Conservation (phyloP, 2,888 invertebrate species). For the Leptinotarsa juncta region DNA sequence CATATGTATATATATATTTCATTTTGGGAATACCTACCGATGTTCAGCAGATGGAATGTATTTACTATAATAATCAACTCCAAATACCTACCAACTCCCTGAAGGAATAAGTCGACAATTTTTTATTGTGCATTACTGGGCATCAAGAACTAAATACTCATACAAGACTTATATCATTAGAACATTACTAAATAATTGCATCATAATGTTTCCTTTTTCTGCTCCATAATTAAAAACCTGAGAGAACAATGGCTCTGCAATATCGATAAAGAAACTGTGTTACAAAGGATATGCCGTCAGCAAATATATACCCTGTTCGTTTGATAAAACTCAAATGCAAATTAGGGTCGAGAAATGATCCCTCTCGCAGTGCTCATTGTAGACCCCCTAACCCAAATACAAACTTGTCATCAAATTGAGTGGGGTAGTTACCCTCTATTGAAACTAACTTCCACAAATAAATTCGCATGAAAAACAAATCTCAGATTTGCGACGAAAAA, state of each 20-base stretch:
- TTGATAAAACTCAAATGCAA: not conserved
- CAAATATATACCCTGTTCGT: not conserved
- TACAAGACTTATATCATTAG: slow-evolving; percentile 48
- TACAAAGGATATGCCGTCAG: not conserved
- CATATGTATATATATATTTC: too few species aligned
- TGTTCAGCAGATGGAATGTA: too few species aligned
- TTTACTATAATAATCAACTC: too few species aligned
- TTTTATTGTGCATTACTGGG: too few species aligned
- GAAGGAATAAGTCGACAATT: too few species aligned
- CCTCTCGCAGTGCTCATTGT: slow-evolving; percentile 1
- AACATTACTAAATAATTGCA: not conserved
- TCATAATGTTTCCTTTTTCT: too few species aligned
- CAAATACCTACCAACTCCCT: too few species aligned
- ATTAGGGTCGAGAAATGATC: slow-evolving; percentile 6
- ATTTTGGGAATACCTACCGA: too few species aligned
- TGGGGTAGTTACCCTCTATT: slow-evolving; percentile 14
- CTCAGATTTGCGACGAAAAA: too few species aligned
- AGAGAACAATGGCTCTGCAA: not conserved
- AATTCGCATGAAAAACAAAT: not conserved
- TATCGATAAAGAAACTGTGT: not conserved
- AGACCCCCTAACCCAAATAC: slow-evolving; percentile 15
- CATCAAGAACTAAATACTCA: too few species aligned
- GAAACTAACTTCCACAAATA: slow-evolving; percentile 2
- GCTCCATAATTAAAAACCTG: not conserved
- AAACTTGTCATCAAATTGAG: slow-evolving; percentile 14